phyloP scores from a whole-genome alignment of 2,113 vertebrate species.

The Psilopsiagon aymara region DNA sequence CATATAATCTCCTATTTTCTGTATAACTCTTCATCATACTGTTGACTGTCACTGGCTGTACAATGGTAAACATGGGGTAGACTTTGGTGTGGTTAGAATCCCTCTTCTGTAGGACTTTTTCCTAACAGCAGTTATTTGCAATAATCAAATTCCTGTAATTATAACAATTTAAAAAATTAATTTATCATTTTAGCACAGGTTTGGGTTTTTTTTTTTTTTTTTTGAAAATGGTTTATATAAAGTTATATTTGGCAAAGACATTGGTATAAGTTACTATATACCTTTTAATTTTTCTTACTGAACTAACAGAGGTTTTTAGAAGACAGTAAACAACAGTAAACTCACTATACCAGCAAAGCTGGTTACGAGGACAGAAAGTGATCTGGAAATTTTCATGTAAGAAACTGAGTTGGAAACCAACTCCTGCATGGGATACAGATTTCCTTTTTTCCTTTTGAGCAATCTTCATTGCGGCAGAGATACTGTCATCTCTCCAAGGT shows the following conservation, averaged over 20 bases:
- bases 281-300: background rate
- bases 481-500: background rate
- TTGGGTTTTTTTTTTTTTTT: background rate
- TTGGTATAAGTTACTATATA: background rate
- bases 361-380: background rate
- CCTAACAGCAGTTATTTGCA: background rate
- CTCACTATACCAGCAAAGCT: background rate
- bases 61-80: background rate
- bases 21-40: background rate
- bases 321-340: background rate
- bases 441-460: background rate
- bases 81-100: background rate
- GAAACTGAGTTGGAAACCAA: rapidly evolving
- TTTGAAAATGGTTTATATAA: no score
- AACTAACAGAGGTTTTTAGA: background rate
- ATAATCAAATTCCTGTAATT: background rate
- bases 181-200: background rate
- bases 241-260: background rate
- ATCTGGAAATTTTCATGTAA: background rate
- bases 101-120: background rate
- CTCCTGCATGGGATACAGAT: background rate
- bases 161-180: background rate
- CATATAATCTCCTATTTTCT: background rate
- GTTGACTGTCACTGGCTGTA: background rate
- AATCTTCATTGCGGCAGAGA: background rate